Base-by-base conservation (phyloP, 2,113 vertebrate species). In the Paratilapia polleni region DNA sequence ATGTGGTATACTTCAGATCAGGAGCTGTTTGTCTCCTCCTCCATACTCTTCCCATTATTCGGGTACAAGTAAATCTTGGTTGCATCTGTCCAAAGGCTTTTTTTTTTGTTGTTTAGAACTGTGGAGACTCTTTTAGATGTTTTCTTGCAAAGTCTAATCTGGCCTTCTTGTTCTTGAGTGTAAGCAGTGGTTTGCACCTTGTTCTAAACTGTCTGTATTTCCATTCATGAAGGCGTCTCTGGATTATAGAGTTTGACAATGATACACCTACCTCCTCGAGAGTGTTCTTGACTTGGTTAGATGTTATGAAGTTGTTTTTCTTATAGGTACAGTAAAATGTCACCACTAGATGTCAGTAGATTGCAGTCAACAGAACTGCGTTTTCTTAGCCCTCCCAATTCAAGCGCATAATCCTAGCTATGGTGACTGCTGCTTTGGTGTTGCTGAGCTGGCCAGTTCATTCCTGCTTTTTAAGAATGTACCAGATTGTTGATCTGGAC, bases 81-180 rank as follows among this genome's bases (percentile, higher is more conserved):
- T 70, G 28, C 8, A 70, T 49, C 64, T 70, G 64, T 70, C 12
- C 41, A 70, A 70, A 0, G 0, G 28, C 2, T 49, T 28, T 1
- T 19, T 0, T 2, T 22, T 19, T 24, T 24, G 2, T 31, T 31
- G 2, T 31, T 31, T 31, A 70, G 1, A 49, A 70, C 64, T 70
- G 5, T 70, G 14, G 15, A 49, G 15, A 6, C 9, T 49, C 41
- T 49, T 47, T 47, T 12, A 70, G 5, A 49, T 70, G 64, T 70
- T 70, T 70, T 49, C 5, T 31, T 2, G 4, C 28, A 31, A 31
- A 31, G 28, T 4, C 28, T 31, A 31, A 31, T 31, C 28, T 28
- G 64, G 12, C 64, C 9, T 28, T 68, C 64, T 41, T 70, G 1
- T 20, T 62, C 60, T 26, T 62, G 28, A 31, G 28, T 31, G 28